Evolutionary conservation across 2,113 vertebrate genomes (phyloP), one percentile per base, ranked within the genome.

Genomic region (Mesembrinibis cayennensis): DNA sequence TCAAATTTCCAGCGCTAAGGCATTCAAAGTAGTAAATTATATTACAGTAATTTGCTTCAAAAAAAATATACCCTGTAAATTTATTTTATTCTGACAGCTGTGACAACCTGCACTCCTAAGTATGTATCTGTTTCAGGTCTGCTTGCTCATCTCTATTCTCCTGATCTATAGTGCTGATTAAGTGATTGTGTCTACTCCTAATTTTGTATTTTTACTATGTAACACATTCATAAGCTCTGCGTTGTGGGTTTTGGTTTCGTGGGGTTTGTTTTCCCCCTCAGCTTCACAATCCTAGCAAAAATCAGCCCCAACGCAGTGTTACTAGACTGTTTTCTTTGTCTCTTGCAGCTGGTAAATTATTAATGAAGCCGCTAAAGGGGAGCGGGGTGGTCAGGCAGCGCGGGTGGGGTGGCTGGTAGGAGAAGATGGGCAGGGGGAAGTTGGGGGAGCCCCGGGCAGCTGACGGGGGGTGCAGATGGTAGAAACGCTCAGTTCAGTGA

Each of bases 301-400:
- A 88, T 53, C 80, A 61, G 85, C 80, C 61, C 58, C 65, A 36
- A 4, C 0, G 9, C 45, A 11, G 72, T 44, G 52, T 36, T 85
- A 38, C 59, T 79, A 38, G 91, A 11, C 82, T 80, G 86, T 93
- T 92, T 87, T 83, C 97, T 98, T 98, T 98, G 98, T 95, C 92
- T 96, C 82, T 53, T 59, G 77, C 91, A 94, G 89, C 82, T 76
- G 87, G 82, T 97, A 89, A 97, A 97, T 98, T 97, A 98, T 97
- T 97, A 95, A 98, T 97, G 97, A 84, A 5, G 44, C 76, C 0
- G 3, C 89, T 88, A 11, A 77, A 45, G 87, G 80, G 83, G 86
- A 89, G 76, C 1, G 9, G 77, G 63, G 47, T 74, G 70, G 70
- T 82, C 59, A 58, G 78, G 38, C 4, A 4, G 82, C 53, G 61